Conservation (phyloP, 2,113 vertebrate genomes). For the Polypterus bichir region DNA sequence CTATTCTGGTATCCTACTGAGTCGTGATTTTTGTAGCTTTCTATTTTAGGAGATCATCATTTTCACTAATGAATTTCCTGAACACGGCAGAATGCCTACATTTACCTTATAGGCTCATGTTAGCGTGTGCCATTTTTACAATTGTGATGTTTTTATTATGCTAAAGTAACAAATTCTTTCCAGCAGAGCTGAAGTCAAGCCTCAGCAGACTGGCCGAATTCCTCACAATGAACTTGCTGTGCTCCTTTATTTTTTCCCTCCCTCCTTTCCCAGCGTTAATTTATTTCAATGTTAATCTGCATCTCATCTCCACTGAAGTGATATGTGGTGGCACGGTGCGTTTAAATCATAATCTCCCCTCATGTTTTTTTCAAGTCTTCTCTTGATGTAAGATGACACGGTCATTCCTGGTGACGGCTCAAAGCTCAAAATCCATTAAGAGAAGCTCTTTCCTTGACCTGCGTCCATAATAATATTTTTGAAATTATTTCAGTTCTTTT, state of each 20-base stretch:
- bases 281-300: slow-evolving; percentile 36
- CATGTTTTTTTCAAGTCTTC: slow-evolving; percentile 37
- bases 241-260: too few relatives aligned
- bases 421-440: slow-evolving; percentile 18
- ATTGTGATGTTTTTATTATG: slow-evolving; percentile 29
- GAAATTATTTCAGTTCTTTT: too few relatives aligned
- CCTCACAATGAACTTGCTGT: too few relatives aligned
- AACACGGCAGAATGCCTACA: not conserved
- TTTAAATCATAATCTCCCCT: slow-evolving; percentile 30
- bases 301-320: slow-evolving; percentile 37
- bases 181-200: slow-evolving; percentile 27
- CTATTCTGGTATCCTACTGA: too few relatives aligned
- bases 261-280: slow-evolving; percentile 3
- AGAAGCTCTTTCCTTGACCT: too few relatives aligned
- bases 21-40: not conserved
- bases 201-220: slow-evolving; percentile 4
- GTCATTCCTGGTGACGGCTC: slow-evolving; percentile 37
- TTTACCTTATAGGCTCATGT: slow-evolving; percentile 25
- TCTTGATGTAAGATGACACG: slow-evolving; percentile 34
- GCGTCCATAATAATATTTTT: too few relatives aligned
- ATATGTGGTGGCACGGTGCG: slow-evolving; percentile 25
- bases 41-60: slow-evolving; percentile 1
- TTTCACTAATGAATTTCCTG: not conserved
- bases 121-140: slow-evolving; percentile 13
- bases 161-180: slow-evolving; percentile 25